These are phyloP conservation scores for Spodoptera littoralis DNA, from an alignment of 2,888 invertebrate genomes.

Conservation along the genomic window DNA sequence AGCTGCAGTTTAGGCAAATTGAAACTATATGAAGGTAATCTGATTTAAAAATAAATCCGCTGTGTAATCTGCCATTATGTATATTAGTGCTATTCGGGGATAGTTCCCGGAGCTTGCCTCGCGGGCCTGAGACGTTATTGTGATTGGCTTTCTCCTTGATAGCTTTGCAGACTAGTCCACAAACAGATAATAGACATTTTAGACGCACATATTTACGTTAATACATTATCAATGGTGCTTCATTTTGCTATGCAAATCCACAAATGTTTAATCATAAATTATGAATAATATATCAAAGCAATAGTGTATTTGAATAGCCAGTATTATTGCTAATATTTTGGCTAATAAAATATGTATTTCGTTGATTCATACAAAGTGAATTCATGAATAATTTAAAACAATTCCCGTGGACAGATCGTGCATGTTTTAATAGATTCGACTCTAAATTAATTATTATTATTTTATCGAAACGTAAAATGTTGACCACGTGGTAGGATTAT, in stretches of 20 bases:
- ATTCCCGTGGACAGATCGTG: conserved; percentile 30
- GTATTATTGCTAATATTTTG: conserved; percentile 20
- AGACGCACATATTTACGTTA: too few species aligned
- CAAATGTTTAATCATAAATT: too few species aligned
- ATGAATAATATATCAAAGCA: too few species aligned
- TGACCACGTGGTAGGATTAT: conserved; percentile 8
- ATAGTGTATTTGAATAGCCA: background rate
- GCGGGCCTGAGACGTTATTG: conserved; percentile 14
- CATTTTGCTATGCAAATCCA: too few species aligned
- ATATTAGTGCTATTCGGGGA: conserved; percentile 11
- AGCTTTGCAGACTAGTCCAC: conserved; percentile 1
- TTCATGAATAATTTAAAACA: conserved; percentile 46
- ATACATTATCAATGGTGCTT: too few species aligned
- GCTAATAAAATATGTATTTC: conserved; percentile 33
- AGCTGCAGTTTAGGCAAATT: conserved; percentile 60
- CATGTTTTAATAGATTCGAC: conserved; percentile 43
- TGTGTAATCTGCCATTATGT: conserved; percentile 35
- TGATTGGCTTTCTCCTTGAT: conserved; percentile 21
- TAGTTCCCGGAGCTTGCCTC: conserved; percentile 18
- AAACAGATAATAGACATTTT: too few species aligned
- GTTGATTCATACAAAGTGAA: conserved; percentile 43
- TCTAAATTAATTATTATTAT: conserved; percentile 32
- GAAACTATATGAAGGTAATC: conserved; percentile 45
- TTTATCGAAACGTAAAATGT: conserved; percentile 19
- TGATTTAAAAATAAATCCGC: conserved; percentile 42